Evolutionary conservation across 2,113 vertebrate genomes (phyloP).

Genomic region (Syrmaticus mikado): DNA sequence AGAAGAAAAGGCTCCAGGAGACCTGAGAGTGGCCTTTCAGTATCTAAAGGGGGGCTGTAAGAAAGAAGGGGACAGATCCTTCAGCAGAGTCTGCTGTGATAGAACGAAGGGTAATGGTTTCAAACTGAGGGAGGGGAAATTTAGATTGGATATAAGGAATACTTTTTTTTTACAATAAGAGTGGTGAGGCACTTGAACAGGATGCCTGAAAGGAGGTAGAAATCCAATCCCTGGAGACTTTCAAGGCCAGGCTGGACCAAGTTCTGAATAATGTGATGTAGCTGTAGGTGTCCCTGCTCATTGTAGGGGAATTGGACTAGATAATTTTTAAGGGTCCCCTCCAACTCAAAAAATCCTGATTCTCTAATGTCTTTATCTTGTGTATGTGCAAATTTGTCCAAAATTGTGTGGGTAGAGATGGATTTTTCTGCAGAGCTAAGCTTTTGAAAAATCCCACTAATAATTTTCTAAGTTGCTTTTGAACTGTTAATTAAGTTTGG

Average conservation of each 20-base stretch:
- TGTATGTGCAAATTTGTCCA: not conserved
- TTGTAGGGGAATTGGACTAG: not conserved
- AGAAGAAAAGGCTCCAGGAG: not conserved
- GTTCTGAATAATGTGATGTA: not conserved
- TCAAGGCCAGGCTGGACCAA: not conserved
- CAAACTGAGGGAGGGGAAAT: not conserved
- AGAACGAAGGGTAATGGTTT: not conserved
- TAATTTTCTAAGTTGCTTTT: constrained; percentile 62
- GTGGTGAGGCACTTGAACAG: not conserved
- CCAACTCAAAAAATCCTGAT: not conserved
- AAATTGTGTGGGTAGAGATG: not conserved
- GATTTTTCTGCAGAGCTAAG: constrained; percentile 26
- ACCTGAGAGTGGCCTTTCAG: not conserved
- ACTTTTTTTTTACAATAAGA: not conserved
- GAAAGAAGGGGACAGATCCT: not conserved
- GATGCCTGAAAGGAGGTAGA: not conserved
- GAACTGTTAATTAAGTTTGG: constrained; percentile 55
- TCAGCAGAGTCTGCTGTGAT: not conserved
- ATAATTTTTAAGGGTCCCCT: not conserved
- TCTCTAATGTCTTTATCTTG: not conserved
- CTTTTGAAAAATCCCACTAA: not conserved
- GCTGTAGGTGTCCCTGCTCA: not conserved
- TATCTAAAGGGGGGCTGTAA: not conserved
- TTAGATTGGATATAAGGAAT: not conserved
- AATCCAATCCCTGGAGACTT: not conserved